Conservation (phyloP, 2,888 invertebrate genomes). For the Xestia sexstrigata region DNA sequence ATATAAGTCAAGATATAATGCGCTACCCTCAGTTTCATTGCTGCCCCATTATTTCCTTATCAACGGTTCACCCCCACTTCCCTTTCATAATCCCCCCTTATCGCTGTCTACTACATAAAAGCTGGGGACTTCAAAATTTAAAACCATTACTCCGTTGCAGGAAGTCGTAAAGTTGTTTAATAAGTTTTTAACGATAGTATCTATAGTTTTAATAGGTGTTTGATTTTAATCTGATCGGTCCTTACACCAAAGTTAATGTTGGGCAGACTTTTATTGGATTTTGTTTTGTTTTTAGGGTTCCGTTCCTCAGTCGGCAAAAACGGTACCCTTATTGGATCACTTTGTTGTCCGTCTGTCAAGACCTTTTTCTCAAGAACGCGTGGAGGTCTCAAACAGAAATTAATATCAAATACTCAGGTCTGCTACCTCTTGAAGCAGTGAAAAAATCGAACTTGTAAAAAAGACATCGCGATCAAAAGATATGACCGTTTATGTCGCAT, state of each 20-base stretch:
- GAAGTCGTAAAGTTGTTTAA: constrained; percentile 80
- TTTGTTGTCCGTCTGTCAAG: too few relatives aligned
- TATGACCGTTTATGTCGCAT: too few relatives aligned
- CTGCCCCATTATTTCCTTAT: constrained; percentile 85
- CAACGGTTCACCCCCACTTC: constrained; percentile 82
- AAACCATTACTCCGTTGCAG: constrained; percentile 82
- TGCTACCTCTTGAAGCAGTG: too few relatives aligned
- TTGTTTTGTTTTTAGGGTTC: not conserved
- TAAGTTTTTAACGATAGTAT: constrained; percentile 72
- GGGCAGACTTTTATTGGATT: constrained; percentile 14
- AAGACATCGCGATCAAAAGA: too few relatives aligned
- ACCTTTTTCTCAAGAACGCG: too few relatives aligned
- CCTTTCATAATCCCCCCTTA: constrained; percentile 85
- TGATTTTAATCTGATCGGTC: constrained; percentile 31
- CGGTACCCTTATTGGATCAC: too few relatives aligned
- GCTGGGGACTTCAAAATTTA: constrained; percentile 82
- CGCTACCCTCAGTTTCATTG: constrained; percentile 78
- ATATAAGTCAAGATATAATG: constrained; percentile 54
- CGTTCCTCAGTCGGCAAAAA: too few relatives aligned
- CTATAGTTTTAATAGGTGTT: constrained; percentile 70
- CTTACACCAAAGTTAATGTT: not conserved
- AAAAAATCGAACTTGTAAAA: too few relatives aligned
- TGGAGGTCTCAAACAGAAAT: too few relatives aligned
- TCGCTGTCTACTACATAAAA: constrained; percentile 85
- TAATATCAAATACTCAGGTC: too few relatives aligned